Conservation (phyloP, 2,797 vertebrate species). For the Lacerta agilis region DNA sequence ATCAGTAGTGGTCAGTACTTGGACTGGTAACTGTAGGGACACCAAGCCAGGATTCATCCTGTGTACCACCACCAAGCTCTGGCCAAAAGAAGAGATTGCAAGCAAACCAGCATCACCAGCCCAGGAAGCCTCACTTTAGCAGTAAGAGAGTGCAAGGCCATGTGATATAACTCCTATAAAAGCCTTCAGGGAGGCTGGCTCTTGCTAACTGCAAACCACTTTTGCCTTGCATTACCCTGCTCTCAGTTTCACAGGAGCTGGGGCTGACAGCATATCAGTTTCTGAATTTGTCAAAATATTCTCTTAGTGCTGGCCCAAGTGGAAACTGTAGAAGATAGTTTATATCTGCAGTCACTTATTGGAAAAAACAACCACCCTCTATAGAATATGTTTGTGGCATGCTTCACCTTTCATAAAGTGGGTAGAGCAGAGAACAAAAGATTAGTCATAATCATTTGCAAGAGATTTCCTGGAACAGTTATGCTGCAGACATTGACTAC, state of each 20-base stretch:
- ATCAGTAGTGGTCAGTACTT: neutral
- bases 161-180: neutral
- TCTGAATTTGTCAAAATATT: constrained; percentile 10
- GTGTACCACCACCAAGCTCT: neutral
- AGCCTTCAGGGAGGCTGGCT: neutral
- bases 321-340: neutral
- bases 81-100: neutral
- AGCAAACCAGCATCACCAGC: neutral
- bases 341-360: neutral
- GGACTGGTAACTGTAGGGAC: neutral
- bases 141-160: too few relatives aligned
- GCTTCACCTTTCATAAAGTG: constrained; percentile 42
- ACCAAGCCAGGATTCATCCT: neutral
- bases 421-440: constrained; percentile 29
- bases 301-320: constrained; percentile 2
- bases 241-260: neutral
- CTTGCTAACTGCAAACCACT: neutral
- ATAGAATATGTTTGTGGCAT: constrained; percentile 34
- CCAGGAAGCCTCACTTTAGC: neutral
- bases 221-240: neutral
- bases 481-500: constrained; percentile 48
- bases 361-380: neutral
- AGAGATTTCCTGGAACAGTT: constrained; percentile 41
- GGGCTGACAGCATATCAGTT: neutral
- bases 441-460: constrained; percentile 54